These are phyloP conservation scores for Aricia agestis DNA, from an alignment of 1,140 invertebrate genomes.

Conservation along the genomic window DNA sequence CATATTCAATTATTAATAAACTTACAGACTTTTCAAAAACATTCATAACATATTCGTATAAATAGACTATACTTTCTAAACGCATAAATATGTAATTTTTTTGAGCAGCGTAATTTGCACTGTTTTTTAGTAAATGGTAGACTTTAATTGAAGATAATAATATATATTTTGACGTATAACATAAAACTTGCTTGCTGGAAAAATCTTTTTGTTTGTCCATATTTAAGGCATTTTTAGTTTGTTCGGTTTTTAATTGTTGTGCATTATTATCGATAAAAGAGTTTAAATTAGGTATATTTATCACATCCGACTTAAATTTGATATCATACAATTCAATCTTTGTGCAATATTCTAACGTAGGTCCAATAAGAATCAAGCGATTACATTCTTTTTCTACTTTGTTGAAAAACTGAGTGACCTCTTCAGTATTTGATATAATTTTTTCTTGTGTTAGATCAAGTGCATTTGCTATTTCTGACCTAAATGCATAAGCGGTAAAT, in stretches of 20 bases:
- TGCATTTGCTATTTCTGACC: slow-evolving; percentile 15
- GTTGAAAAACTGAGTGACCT: slow-evolving; percentile 11
- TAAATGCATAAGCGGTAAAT: slow-evolving; percentile 12
- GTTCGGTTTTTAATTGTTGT: no score
- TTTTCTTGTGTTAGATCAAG: slow-evolving; percentile 17
- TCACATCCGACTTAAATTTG: not conserved
- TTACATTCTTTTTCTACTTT: slow-evolving; percentile 10
- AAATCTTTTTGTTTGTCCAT: not conserved
- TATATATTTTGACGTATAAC: not conserved
- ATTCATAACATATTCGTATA: slow-evolving; percentile 8
- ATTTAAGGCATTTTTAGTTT: no score
- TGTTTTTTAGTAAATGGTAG: slow-evolving; percentile 1
- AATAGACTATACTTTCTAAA: slow-evolving; percentile 9
- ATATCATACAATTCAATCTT: slow-evolving; percentile 8
- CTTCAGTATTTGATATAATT: slow-evolving; percentile 14
- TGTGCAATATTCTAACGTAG: slow-evolving; percentile 16
- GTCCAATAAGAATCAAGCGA: slow-evolving; percentile 9
- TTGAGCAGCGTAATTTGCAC: not conserved
- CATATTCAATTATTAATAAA: slow-evolving; percentile 17
- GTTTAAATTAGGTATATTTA: not conserved
- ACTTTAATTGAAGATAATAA: slow-evolving; percentile 12
- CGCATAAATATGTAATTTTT: slow-evolving; percentile 14
- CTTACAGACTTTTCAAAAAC: not conserved
- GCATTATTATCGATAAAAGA: no score
- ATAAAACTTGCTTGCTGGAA: slow-evolving; percentile 10